phyloP scores from a whole-genome alignment of 1,140 invertebrate species.

The Charaxes varanes region DNA sequence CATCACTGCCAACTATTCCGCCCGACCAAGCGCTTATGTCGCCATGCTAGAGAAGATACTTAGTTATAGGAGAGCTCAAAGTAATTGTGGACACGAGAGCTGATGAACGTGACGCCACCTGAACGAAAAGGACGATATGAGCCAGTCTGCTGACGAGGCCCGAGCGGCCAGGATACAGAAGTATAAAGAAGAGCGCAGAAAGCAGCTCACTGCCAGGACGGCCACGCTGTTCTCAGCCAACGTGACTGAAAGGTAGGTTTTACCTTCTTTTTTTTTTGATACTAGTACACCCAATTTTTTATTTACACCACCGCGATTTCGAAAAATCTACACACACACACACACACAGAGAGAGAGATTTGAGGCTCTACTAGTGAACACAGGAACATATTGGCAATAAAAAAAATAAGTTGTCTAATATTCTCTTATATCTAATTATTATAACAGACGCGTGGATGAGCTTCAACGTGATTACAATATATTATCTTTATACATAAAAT shows the following conservation, averaged over 20 bases:
- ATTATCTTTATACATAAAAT: too few relatives aligned
- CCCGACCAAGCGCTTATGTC: constrained; percentile 53
- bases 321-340: too few relatives aligned
- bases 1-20: constrained; percentile 68
- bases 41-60: constrained; percentile 59
- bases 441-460: too few relatives aligned
- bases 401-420: too few relatives aligned
- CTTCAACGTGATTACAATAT: too few relatives aligned
- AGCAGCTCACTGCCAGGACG: constrained; percentile 74
- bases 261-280: too few relatives aligned
- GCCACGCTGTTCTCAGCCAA: constrained; percentile 61
- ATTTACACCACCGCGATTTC: too few relatives aligned
- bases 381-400: too few relatives aligned
- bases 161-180: constrained; percentile 77
- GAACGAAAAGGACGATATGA: constrained; percentile 41
- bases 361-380: too few relatives aligned
- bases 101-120: constrained; percentile 47
- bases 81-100: constrained; percentile 24
- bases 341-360: too few relatives aligned
- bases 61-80: constrained; percentile 38
- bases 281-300: too few relatives aligned
- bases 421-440: too few relatives aligned
- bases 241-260: constrained; percentile 55
- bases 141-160: constrained; percentile 57
- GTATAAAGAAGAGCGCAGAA: constrained; percentile 80